Evolutionary conservation across 2,888 invertebrate genomes (phyloP), one percentile per base, ranked within the genome.

Genomic region (Thymelicus lineola): DNA sequence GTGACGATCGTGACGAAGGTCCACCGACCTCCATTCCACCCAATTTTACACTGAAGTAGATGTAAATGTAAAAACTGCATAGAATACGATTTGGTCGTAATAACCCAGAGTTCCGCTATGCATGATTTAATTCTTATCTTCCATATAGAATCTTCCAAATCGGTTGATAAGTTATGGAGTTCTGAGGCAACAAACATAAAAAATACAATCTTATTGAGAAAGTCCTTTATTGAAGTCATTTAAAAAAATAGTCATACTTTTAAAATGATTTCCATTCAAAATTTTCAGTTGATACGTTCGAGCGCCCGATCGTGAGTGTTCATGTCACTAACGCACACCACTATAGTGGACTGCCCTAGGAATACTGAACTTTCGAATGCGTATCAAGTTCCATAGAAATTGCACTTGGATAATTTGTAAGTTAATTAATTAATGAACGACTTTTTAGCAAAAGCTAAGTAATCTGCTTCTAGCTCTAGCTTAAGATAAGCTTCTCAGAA

Each of bases 1-100:
- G 68, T 62, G 61, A 77, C 75, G 71, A 70, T 62, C 62, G 68
- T 57, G 61, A 77, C 75, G 71, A 70, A 74, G 75, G 57, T 20
- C 45, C 35, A n/a, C 35, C n/a, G 57, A 35, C 35, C 36, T 35
- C 57, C 36, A 36, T 6, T 35, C 35, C 35, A 15, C 48, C 48
- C n/a, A 20, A 9, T 28, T 5, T 5, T 28, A 55, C 53, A 10
- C 20, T 28, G 53, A 28, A 2, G 20, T 55, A 55, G 12, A 28
- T 55, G 50, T 50, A 50, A 28, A 28, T 28, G 28, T 28, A 28
- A 28, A 28, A 28, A 5, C 28, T 28, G 28, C 3, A 5, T 28
- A 28, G 1, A 5, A 28, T 2, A 28, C 28, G 28, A 28, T 28
- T 28, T 28, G 0, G 28, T 28, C 28, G 28, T 28, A 28, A 5